Evolutionary conservation across 2,113 vertebrate genomes (phyloP), one percentile per base, ranked within the genome.

Genomic region (Sphyrna mokarran): DNA sequence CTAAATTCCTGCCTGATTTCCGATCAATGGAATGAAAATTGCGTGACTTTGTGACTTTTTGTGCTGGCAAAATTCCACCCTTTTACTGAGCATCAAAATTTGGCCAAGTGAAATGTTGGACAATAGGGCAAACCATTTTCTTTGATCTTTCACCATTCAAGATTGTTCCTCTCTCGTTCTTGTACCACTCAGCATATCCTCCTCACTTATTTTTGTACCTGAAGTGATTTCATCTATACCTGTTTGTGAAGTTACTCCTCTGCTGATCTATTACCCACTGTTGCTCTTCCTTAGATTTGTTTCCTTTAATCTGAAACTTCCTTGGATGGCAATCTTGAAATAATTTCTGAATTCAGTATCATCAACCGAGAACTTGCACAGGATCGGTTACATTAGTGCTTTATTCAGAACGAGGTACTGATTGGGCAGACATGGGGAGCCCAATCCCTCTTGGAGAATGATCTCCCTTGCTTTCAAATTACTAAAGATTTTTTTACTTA

Each of bases 341-440:
- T n/a, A 13, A 93, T 93, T 37, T 93, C 54, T 93, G 89, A 58
- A 61, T 90, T 13, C 18, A 13, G 1, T 90, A 61, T 33, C 29
- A 90, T 90, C 29, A n/a, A 20, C 10, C 29, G 20, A 14, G 58
- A 66, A 61, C 29, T 61, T n/a, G 58, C 61, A 22, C 89, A 93
- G 14, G 83, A 86, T 86, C 23, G 20, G 16, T 22, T 43, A 54
- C 48, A 26, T 66, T n/a, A 93, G 3, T 63, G 63, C 14, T 66
- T 93, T n/a, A 93, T 61, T 93, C 89, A 93, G 58, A 93, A 93
- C n/a, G 61, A 93, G 61, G 66, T 93, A 63, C 20, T 33, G 26
- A 29, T 61, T 61, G n/a, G 89, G 61, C 58, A 93, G 58, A 3
- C 16, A n/a, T 63, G 33, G 89, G 40, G 33, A 8, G 10, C 43